Base-by-base conservation (phyloP, 2,888 invertebrate genomes). In the Unio pictorum region DNA sequence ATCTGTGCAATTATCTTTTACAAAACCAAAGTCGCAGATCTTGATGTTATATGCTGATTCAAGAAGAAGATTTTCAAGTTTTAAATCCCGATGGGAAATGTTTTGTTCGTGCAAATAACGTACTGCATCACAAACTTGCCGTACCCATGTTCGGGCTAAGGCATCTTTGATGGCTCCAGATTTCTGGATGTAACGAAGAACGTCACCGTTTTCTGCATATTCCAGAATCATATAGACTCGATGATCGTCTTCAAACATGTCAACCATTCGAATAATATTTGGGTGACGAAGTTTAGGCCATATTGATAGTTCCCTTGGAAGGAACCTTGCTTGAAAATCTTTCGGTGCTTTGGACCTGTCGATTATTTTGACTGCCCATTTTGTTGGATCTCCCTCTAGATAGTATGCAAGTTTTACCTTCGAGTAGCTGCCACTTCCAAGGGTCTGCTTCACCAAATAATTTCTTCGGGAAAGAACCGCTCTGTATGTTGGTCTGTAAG, bases 301-400 rank as follows among this genome's bases (percentile, higher is more conserved):
- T 66, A 95, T 93, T 80, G 95, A 94, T 72, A 96, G 91, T 90
- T 96, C 96, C 68, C 96, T 92, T 0, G 95, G 95, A 69, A 96
- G 91, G 89, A 96, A 96, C 88, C 95, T 95, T 58, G 92, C 92
- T 23, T 94, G 93, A 84, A 95, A 95, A 87, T 95, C 95, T 80
- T 93, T 93, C 0, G 95, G 94, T 1, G 95, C 94, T 85, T 93
- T 93, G 17, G 91, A 89, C 1, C 94, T 93, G 88, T 95, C 95
- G 71, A 95, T 93, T 87, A 97, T 95, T 91, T 95, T 96, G 67
- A 88, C 78, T 6, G 85, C 88, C 56, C 84, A 83, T 64, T 70
- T 80, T 65, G 67, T 81, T 58, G 34, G 61, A 17, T 45, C 57
- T 68, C 67, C 78, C n/a, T 78, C 77, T 26, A 84, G 69, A 64